These are phyloP conservation scores for Salvelinus sp. DNA, from an alignment of 2,113 vertebrate species.

Conservation along the genomic window DNA sequence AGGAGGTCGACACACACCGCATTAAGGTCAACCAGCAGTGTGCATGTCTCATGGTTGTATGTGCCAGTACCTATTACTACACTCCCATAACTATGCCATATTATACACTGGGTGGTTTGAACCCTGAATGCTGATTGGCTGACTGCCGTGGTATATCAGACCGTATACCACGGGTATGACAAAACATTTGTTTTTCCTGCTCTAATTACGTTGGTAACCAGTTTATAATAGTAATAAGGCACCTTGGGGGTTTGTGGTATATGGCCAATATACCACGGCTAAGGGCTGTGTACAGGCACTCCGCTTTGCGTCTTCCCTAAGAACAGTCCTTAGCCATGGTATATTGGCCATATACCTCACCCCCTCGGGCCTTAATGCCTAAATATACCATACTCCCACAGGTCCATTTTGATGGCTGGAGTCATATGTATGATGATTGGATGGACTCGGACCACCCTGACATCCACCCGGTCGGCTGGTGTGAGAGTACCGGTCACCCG, in stretches of 20 bases:
- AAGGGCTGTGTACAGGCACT: no score
- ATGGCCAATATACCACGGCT: no score
- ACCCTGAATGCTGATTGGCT: not conserved
- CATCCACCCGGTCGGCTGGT: conserved; percentile 94
- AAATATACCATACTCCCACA: conserved; percentile 47
- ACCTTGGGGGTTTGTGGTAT: no score
- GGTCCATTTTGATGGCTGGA: conserved; percentile 98
- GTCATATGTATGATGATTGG: conserved; percentile 94
- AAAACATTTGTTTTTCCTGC: no score
- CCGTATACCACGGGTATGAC: no score
- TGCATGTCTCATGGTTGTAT: not conserved
- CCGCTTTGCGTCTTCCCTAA: no score
- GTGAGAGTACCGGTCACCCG: conserved; percentile 88
- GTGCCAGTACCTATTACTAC: not conserved
- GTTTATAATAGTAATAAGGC: no score
- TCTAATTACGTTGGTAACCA: no score
- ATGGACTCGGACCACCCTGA: conserved; percentile 93
- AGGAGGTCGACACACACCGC: conserved; percentile 91
- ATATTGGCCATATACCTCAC: no score
- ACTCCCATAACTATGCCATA: not conserved
- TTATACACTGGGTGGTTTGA: not conserved
- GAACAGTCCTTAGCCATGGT: no score
- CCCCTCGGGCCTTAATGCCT: no score
- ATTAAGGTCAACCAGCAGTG: conserved; percentile 80
- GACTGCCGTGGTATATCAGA: no score